A percentile compares a stretch with the other conserved stretches of the same genome.
Conservation (phyloP, 2,797 vertebrate species). For the Potorous gilbertii region DNA sequence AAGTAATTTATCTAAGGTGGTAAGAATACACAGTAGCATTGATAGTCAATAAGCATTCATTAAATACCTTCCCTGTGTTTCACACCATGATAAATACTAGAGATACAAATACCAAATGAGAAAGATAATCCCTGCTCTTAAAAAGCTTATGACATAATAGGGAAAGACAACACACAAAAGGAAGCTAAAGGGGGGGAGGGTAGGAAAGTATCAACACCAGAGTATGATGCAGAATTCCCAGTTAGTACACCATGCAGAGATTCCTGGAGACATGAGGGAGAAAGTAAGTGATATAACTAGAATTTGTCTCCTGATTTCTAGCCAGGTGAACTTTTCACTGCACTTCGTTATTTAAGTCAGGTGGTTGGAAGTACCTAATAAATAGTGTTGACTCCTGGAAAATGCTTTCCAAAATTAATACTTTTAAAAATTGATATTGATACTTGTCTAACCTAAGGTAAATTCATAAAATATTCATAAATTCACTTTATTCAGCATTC, state of each 20-base stretch:
- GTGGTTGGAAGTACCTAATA: background rate
- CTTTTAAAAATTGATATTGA: background rate
- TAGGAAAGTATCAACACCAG: background rate
- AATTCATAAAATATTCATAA: background rate
- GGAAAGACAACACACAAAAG: background rate
- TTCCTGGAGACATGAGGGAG: background rate
- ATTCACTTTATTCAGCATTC: background rate
- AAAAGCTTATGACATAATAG: background rate
- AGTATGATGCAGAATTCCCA: background rate
- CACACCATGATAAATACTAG: background rate
- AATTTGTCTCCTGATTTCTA: background rate
- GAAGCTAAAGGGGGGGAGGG: background rate
- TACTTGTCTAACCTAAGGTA: background rate
- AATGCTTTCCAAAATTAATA: background rate
- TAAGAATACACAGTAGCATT: no score
- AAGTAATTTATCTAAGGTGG: background rate
- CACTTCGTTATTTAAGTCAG: background rate
- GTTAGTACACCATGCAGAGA: background rate
- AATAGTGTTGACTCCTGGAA: background rate
- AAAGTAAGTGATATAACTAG: background rate
- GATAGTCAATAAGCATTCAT: background rate
- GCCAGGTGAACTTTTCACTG: background rate
- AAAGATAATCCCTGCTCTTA: background rate
- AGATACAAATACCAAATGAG: background rate
- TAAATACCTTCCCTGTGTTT: background rate